These are phyloP conservation scores for Aphrophora alni DNA, from an alignment of 2,888 invertebrate species.

Conservation along the genomic window DNA sequence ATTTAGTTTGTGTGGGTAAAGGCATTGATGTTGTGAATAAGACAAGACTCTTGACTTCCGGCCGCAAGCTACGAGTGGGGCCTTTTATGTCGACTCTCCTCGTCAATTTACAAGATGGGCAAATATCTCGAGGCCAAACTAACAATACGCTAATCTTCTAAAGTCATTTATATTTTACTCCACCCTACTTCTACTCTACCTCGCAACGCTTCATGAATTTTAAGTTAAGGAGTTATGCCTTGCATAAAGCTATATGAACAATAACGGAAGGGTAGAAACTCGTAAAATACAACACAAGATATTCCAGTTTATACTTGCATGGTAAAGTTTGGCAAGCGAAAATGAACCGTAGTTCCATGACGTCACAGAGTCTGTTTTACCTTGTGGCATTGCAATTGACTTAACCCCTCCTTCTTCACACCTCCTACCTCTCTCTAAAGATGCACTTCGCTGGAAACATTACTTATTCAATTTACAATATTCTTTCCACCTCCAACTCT, in stretches of 20 bases:
- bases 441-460: too few species aligned
- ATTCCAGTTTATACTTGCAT: neutral
- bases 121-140: neutral
- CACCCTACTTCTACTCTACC: neutral
- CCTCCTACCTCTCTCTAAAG: neutral
- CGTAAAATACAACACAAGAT: neutral
- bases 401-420: neutral
- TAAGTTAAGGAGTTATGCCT: constrained; percentile 14
- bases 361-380: neutral
- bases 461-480: neutral
- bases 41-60: neutral
- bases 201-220: constrained; percentile 24
- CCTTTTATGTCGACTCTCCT: neutral
- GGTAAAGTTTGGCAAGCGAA: neutral
- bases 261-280: constrained; percentile 20
- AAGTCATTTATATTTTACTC: neutral
- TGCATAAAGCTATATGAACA: constrained; percentile 30
- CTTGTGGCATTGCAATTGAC: neutral
- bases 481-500: neutral
- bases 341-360: neutral
- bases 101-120: neutral
- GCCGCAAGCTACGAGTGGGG: neutral
- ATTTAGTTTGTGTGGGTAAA: neutral
- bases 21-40: neutral
- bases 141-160: neutral